Base-by-base conservation (phyloP, 2,797 vertebrate species). In the Diglossa cyanea region DNA sequence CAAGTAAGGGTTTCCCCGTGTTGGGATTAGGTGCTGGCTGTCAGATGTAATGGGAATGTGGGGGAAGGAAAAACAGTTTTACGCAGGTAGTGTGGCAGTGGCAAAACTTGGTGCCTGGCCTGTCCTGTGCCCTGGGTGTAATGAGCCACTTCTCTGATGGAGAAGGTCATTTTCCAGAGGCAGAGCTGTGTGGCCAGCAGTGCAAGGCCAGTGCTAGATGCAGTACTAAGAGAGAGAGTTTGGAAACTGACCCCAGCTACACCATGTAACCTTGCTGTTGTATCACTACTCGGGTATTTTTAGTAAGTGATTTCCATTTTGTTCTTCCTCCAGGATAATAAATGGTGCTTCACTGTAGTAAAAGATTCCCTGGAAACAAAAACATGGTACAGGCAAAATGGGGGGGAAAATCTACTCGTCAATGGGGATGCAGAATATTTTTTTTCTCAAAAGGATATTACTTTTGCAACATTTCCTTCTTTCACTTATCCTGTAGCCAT, bases 1-100 rank as follows among this genome's bases (percentile, higher is more conserved):
- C 39, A 68, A 66, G 25, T 10, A n/a, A 84, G 35, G 10, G 30
- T n/a, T 90, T 86, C 31, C 75, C 40, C 23, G 18, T 1, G 2
- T 25, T 48, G 51, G 58, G 42, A 47, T 61, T n/a, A 48, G 42
- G 21, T 33, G 55, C 40, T 71, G 70, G 39, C 39, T 80, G 30
- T 60, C 57, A 70, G 40, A 37, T 44, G 9, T 11, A 26, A 61
- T 4, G 9, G 53, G 44, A 78, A 67, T 0, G 0, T 2, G 6
- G 54, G 20, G 25, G 28, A 89, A 93, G 13, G 61, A 71, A 53
- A 60, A 91, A 30, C 35, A 76, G 42, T 73, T 91, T 48, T 53
- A 82, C 0, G 0, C 23, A 74, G 45, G 35, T 50, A 83, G 37
- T 0, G 0, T 28, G 37, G 40, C 67, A 94, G 9, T 1, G 4